Conservation (phyloP, 2,113 vertebrate genomes). For the Cyprinodon tularosa region DNA sequence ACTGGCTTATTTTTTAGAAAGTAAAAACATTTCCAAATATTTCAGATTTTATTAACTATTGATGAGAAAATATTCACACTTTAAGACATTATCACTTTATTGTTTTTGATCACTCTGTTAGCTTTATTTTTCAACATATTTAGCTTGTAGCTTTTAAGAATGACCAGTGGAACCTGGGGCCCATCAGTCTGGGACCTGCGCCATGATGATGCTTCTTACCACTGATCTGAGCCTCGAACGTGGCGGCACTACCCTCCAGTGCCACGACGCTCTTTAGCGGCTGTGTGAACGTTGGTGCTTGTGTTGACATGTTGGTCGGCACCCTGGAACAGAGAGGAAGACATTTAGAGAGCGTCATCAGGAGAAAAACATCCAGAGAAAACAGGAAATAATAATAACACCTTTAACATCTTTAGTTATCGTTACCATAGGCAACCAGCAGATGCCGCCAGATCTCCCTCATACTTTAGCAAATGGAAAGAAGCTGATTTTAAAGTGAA, state of each 20-base stretch:
- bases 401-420: not conserved
- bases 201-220: constrained; percentile 83
- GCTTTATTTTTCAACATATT: too few relatives aligned
- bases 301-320: constrained; percentile 91
- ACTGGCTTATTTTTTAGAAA: too few relatives aligned
- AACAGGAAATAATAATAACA: not conserved
- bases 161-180: too few relatives aligned
- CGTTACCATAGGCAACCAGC: not conserved
- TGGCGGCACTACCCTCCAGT: constrained; percentile 99
- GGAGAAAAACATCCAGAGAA: not conserved
- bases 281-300: constrained; percentile 95
- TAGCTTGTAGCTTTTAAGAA: too few relatives aligned
- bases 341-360: not conserved
- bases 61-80: too few relatives aligned
- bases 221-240: constrained; percentile 97
- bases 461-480: not conserved
- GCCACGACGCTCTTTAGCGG: constrained; percentile 98
- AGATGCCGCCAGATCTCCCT: not conserved
- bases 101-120: too few relatives aligned
- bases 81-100: too few relatives aligned
- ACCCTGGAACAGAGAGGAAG: constrained; percentile 79
- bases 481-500: not conserved
- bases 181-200: not conserved
- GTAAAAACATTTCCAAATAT: too few relatives aligned
- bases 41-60: too few relatives aligned